A percentile compares a stretch with the other conserved stretches of the same genome.
Conservation (phyloP, 2,888 invertebrate genomes). For the Pachycephus smyrnensis region DNA sequence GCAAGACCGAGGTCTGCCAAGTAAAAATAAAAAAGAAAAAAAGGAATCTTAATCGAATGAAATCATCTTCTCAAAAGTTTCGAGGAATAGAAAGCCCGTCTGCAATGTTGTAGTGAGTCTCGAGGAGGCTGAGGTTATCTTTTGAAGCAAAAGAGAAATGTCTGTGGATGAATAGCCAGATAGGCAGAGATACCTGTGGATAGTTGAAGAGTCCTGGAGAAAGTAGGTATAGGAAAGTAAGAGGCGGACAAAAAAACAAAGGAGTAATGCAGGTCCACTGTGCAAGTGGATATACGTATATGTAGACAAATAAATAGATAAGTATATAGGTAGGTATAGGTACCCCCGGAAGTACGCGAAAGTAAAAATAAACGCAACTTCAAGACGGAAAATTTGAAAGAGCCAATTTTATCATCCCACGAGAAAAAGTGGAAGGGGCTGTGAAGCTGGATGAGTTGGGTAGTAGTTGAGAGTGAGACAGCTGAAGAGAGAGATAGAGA, state of each 20-base stretch:
- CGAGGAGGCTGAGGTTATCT: neutral
- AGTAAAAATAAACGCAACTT: neutral
- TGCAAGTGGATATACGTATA: neutral
- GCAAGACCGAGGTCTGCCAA: neutral
- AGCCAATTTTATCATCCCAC: slow-evolving; percentile 22
- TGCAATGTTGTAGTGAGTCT: neutral
- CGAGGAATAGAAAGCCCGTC: neutral
- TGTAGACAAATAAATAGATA: neutral
- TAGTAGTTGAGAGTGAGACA: neutral
- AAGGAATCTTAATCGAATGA: neutral
- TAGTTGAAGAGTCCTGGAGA: neutral
- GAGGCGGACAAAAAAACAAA: neutral
- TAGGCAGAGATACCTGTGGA: neutral
- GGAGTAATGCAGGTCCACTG: neutral
- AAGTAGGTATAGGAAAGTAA: neutral
- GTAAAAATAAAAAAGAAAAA: neutral
- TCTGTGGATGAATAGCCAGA: neutral
- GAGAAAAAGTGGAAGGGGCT: neutral
- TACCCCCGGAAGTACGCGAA: neutral
- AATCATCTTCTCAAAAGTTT: neutral
- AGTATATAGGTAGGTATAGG: slow-evolving; percentile 8
- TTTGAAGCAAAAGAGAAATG: neutral
- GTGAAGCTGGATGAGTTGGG: neutral
- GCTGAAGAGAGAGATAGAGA: neutral
- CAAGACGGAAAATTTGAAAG: slow-evolving; percentile 25